Base-by-base conservation (phyloP, 1,140 invertebrate genomes). In the Drosophila littoralis region DNA sequence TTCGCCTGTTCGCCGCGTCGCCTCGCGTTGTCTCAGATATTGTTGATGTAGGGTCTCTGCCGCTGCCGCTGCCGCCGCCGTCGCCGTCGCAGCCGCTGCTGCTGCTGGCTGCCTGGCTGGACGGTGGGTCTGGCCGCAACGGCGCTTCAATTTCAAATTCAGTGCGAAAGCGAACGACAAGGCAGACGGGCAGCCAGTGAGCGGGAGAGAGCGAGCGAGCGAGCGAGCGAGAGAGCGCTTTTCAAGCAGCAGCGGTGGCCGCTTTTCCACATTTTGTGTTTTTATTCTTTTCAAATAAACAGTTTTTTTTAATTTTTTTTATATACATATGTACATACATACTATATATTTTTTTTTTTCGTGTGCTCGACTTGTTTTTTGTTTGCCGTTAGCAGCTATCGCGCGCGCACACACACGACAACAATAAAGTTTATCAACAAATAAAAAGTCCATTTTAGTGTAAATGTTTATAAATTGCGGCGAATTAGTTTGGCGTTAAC, bases 141-240 rank as follows among this genome's bases (percentile, higher is more conserved):
- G 71, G 57, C 66, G 60, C 65, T 78, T 75, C 43, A 70, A 78
- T 78, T 75, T 78, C 60, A 65, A 78, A 78, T 78, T 78, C 76
- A 78, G 76, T 78, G 72, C 76, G 61, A 78, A 78, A 78, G 76
- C 76, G 76, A 75, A 78, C 76, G 76, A 66, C 76, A 78, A 75
- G 50, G 65, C 65, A 45, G 42, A 69, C 75, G 75, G 75, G 57
- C 40, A 43, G 55, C 2, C 17, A 12, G 42, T 12, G 50, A 28
- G 64, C 32, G 65, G 9, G 17, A 6, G 22, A 13, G 65, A 69
- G 65, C 17, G 65, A 59, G n/a, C n/a, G n/a, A n/a, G n/a, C n/a
- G n/a, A n/a, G n/a, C n/a, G n/a, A 22, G 70, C 17, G 28, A 36
- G 46, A 54, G 55, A 72, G 64, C 51, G 17, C 33, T 61, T 75